A percentile compares a stretch with the other conserved stretches of the same genome.
phyloP scores from a whole-genome alignment of 2,113 vertebrate genomes.

The Ondatra zibethicus region DNA sequence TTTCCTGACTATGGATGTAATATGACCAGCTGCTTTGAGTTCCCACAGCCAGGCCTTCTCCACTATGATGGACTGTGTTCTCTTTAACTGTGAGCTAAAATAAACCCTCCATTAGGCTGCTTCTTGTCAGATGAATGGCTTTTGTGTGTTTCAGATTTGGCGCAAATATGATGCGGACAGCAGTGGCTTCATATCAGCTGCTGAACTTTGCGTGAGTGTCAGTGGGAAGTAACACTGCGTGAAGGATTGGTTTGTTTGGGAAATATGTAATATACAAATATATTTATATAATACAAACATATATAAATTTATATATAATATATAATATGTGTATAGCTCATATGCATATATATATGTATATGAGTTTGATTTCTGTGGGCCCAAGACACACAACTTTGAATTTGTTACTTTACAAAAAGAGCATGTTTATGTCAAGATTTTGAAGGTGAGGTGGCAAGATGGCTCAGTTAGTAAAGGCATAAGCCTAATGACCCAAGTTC shows the following conservation, averaged over 20 bases:
- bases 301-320: no score
- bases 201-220: conserved; percentile 91
- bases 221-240: not conserved
- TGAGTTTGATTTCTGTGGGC: not conserved
- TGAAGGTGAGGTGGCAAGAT: not conserved
- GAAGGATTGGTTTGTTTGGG: not conserved
- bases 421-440: not conserved
- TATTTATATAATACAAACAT: no score
- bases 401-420: not conserved
- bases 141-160: conserved; percentile 92
- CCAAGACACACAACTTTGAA: not conserved
- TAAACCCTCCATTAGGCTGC: not conserved
- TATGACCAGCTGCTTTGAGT: not conserved
- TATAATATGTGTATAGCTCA: no score
- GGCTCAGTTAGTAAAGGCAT: not conserved
- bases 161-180: conserved; percentile 95
- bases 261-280: not conserved
- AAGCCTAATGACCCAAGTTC: not conserved
- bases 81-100: not conserved
- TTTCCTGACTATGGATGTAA: not conserved
- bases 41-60: not conserved
- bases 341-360: not conserved
- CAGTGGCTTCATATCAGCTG: conserved; percentile 96
- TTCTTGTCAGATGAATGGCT: not conserved
- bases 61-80: not conserved